Conservation (phyloP, 2,113 vertebrate species). For the Limnothrissa miodon region DNA sequence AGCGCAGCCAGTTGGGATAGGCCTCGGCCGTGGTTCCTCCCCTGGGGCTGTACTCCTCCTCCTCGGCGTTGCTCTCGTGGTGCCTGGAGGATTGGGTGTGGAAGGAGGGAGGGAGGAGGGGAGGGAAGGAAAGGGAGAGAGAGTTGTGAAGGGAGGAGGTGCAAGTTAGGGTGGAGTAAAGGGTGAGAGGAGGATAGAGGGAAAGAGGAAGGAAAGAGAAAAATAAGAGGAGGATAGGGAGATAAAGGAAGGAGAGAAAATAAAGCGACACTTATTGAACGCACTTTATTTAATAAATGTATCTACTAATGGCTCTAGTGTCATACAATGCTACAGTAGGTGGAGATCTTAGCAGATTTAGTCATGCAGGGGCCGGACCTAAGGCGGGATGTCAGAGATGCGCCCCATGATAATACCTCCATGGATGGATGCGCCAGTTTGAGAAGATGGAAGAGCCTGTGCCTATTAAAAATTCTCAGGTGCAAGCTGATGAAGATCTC, state of each 20-base stretch:
- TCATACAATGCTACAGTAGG: background rate
- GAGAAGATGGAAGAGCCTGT: no score
- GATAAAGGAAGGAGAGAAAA: background rate
- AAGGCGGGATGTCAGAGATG: no score
- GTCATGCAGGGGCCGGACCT: background rate
- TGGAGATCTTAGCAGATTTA: background rate
- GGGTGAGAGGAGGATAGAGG: background rate
- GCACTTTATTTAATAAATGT: no score
- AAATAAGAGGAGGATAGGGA: background rate
- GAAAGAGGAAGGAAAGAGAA: background rate
- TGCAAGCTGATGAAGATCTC: no score
- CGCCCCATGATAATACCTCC: no score
- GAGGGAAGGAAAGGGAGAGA: background rate
- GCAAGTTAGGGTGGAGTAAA: background rate
- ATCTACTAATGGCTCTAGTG: background rate
- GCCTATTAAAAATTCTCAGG: no score
- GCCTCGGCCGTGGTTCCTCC: conserved; percentile 80
- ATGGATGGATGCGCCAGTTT: no score
- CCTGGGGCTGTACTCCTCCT: conserved; percentile 79
- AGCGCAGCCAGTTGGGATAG: conserved; percentile 97
- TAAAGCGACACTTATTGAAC: background rate
- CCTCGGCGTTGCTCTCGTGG: conserved; percentile 73
- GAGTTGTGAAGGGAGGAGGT: background rate
- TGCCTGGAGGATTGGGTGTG: conserved; percentile 61
- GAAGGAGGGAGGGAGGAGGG: background rate